phyloP scores from a whole-genome alignment of 2,888 invertebrate species.

The Protodeltote pygarga region DNA sequence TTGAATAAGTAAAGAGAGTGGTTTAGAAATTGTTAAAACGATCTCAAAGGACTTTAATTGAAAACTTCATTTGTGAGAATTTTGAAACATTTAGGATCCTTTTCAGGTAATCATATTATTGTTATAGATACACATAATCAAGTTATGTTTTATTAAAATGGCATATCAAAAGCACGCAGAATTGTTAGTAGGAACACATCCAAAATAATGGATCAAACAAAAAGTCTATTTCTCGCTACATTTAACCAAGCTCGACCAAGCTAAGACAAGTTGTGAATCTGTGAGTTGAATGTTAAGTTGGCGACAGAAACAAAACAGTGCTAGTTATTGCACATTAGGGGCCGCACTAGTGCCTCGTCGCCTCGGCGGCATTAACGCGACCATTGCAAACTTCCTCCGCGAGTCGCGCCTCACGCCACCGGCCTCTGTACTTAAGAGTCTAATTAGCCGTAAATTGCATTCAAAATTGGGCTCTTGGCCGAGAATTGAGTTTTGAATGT shows the following conservation, averaged over 20 bases:
- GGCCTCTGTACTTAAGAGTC: constrained; percentile 78
- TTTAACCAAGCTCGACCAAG: constrained; percentile 17
- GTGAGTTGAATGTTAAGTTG: constrained; percentile 45
- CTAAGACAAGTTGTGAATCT: constrained; percentile 35
- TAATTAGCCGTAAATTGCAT: constrained; percentile 84
- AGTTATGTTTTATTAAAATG: no score
- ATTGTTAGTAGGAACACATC: background rate
- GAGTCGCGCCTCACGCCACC: constrained; percentile 53
- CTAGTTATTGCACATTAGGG: constrained; percentile 66
- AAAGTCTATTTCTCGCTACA: constrained; percentile 24
- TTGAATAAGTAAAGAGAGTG: constrained; percentile 67
- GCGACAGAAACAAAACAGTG: constrained; percentile 59
- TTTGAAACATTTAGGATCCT: constrained; percentile 25
- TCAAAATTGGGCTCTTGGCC: constrained; percentile 77
- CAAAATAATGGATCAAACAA: constrained; percentile 17
- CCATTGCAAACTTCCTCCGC: constrained; percentile 70
- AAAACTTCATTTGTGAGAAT: constrained; percentile 50
- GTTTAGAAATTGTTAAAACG: constrained; percentile 62
- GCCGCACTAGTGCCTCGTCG: constrained; percentile 43
- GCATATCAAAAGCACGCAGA: no score
- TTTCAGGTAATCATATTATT: constrained; percentile 23
- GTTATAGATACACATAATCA: constrained; percentile 5
- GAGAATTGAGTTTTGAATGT: constrained; percentile 82
- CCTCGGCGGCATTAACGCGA: constrained; percentile 62
- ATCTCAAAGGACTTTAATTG: constrained; percentile 59